Base-by-base conservation (phyloP, 1,140 invertebrate species). In the Drosophila nannoptera region DNA sequence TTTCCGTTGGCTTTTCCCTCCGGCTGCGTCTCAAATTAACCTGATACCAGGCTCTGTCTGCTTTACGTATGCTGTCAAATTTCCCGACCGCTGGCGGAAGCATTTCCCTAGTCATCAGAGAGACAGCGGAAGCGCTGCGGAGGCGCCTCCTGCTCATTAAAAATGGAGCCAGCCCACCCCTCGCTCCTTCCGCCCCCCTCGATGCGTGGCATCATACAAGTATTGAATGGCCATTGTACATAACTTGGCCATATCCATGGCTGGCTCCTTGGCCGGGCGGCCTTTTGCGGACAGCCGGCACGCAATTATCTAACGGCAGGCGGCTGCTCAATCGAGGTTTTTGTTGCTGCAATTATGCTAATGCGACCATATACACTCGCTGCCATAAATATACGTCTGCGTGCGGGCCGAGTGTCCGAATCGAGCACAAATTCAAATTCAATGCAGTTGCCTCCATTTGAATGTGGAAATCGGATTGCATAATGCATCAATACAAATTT, bases 61-160 rank as follows among this genome's bases (percentile, higher is more conserved):
- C 67, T 69, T 69, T 69, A 69, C 67, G 67, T 69, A 65, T 58
- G 67, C 61, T 77, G 58, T 60, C 62, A 77, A 82, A 82, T 82
- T 73, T 82, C 36, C 58, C 73, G 60, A 81, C 65, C 61, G 69
- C 69, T 77, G 69, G 61, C 61, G 74, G 65, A 77, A 81, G 54
- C 73, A 67, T 69, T 81, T 80, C 58, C 45, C 67, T 22, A 43
- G 45, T 78, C 64, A 78, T 64, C 69, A 73, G 16, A 5, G 40
- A 45, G 42, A 38, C 54, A 56, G 46, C 48, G 74, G 77, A 82
- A 81, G 74, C 62, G 49, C 66, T 58, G 52, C 61, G 49, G 12
- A 69, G 77, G 69, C 62, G 77, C 74, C 78, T 81, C 53, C 66
- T 81, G 70, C 78, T 81, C 78, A 81, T 81, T 77, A 82, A 76